Evolutionary conservation across 2,113 vertebrate genomes (phyloP).

Genomic region (Myrmecophaga tridactyla): DNA sequence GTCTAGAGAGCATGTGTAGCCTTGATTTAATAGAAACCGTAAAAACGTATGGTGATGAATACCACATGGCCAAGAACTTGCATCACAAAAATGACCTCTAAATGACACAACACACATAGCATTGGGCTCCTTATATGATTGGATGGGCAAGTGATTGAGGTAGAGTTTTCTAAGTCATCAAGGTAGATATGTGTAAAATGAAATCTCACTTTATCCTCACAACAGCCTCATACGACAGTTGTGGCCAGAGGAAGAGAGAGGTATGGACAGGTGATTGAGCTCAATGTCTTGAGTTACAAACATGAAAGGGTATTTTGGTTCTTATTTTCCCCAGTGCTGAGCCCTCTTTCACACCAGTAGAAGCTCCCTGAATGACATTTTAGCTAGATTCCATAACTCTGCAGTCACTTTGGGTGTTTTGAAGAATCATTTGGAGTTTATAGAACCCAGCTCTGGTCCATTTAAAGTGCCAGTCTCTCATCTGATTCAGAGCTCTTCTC

Average conservation of each 20-base stretch:
- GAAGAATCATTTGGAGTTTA: neutral
- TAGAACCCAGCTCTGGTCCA: neutral
- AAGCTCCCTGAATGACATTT: neutral
- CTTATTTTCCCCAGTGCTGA: fast-evolving
- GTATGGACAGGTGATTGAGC: neutral
- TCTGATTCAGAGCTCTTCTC: neutral
- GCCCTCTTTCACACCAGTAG: neutral
- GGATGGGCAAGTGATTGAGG: neutral
- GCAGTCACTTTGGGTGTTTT: neutral
- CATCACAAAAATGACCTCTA: neutral
- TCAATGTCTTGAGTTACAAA: neutral
- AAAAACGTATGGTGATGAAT: neutral
- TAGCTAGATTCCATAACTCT: neutral
- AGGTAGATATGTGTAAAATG: neutral
- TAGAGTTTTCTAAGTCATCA: neutral
- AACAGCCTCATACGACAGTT: neutral
- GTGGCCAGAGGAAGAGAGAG: too few relatives aligned
- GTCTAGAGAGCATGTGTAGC: neutral
- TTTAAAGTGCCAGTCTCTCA: neutral
- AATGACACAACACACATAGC: neutral
- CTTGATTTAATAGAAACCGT: neutral
- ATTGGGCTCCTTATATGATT: neutral
- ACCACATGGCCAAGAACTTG: neutral
- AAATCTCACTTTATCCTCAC: neutral
- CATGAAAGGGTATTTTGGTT: neutral